Base-by-base conservation (phyloP, 2,888 invertebrate genomes). In the Acrobasis repandana region DNA sequence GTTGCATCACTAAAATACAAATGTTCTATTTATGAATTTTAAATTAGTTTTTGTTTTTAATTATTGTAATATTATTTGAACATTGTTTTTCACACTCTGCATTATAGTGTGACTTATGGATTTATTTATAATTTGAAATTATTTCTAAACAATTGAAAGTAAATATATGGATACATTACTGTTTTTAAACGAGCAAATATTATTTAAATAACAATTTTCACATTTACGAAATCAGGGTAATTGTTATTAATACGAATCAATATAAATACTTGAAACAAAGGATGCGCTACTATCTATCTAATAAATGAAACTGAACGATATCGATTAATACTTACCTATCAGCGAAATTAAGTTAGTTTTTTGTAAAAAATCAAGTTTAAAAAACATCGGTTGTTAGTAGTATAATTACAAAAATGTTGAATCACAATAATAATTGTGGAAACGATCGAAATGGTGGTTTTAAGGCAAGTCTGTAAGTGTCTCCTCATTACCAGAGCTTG, bases 401-500 rank as follows among this genome's bases (percentile, higher is more conserved):
- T 11, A 43, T 43, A n/a, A 11, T 43, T n/a, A 5, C 14, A 11
- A 10, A 43, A 3, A 43, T 43, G 43, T 43, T 54, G 38, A 54
- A 36, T 36, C 52, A 54, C 10, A 36, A 38, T 36, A 16, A 43
- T 33, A 16, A 38, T 36, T 36, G 36, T 18, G 36, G 9, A 54
- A 18, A 16, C 5, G 52, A 10, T 6, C 16, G 9, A 0, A 34
- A 52, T 16, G 11, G 18, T 16, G 16, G 48, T 63, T 59, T 60
- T 63, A 62, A n/a, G 50, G 56, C 56, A 65, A 57, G 63, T 56
- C 43, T 60, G 43, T 18, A 58, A 60, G 65, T 54, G 63, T 59
- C 56, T 54, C 43, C 63, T 66, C 67, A 66, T 64, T 65, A 65
- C 64, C 28, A 28, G 51, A 38, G 51, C 56, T 60, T 62, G 64